Percentiles rank a stretch among this genome's conserved stretches.
phyloP scores from a whole-genome alignment of 2,888 invertebrate species.

The Epinotia ramella region DNA sequence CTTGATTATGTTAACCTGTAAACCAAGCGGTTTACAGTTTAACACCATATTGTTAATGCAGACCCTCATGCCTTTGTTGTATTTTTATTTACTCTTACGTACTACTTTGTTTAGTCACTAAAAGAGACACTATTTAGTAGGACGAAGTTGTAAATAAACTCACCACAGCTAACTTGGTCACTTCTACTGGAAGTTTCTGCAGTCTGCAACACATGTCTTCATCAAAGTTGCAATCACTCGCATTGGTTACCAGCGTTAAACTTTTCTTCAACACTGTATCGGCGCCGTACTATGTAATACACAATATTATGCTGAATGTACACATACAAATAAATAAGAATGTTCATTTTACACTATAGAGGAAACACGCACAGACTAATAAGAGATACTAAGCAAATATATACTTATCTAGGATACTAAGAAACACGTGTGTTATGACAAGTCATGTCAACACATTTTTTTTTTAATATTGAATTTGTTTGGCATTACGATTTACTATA shows the following conservation, averaged over 20 bases:
- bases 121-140: not conserved
- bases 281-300: not conserved
- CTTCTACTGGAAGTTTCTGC: not conserved
- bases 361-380: no score
- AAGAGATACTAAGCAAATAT: no score
- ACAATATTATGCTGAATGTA: not conserved
- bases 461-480: not conserved
- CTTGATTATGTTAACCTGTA: no score
- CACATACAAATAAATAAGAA: no score
- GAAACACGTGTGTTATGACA: no score
- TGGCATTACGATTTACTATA: no score
- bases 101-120: not conserved
- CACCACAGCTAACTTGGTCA: slow-evolving; percentile 15
- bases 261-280: not conserved
- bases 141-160: slow-evolving; percentile 5
- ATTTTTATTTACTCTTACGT: not conserved
- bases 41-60: no score
- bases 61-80: no score
- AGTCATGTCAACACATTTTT: not conserved
- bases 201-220: slow-evolving; percentile 8
- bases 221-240: not conserved
- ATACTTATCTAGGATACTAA: no score
- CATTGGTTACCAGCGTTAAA: not conserved
- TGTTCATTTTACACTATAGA: not conserved
- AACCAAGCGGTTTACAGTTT: no score